These are phyloP conservation scores for Apocrypta bakeri DNA, from an alignment of 1,140 invertebrate species.

Conservation along the genomic window DNA sequence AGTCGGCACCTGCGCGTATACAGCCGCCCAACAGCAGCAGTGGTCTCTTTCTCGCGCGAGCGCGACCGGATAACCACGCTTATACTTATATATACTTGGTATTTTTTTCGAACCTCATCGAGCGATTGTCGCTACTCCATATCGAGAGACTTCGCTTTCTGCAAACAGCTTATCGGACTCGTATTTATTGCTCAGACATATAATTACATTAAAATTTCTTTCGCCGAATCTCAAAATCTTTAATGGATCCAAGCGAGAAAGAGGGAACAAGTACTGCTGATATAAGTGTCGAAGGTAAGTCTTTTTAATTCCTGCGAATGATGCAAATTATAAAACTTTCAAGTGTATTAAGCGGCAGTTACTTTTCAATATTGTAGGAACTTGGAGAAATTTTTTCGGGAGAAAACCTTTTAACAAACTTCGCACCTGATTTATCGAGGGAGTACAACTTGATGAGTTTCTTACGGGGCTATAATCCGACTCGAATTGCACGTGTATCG, in stretches of 20 bases:
- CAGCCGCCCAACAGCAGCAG: background rate
- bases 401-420: background rate
- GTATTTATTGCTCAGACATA: conserved; percentile 41
- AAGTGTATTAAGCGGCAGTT: background rate
- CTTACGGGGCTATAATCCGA: background rate
- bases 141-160: background rate
- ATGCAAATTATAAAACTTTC: background rate
- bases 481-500: background rate
- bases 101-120: conserved; percentile 8
- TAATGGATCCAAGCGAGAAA: conserved; percentile 3
- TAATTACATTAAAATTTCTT: conserved; percentile 52
- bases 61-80: background rate
- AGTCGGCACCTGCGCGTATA: conserved; percentile 25
- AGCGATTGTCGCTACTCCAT: conserved; percentile 44
- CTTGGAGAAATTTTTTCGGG: background rate
- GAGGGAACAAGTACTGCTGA: background rate
- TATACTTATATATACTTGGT: background rate
- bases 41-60: conserved; percentile 1
- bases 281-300: background rate
- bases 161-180: conserved; percentile 28
- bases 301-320: background rate
- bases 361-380: background rate
- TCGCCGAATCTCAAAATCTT: conserved; percentile 44
- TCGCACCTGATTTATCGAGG: background rate
- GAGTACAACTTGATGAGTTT: too few relatives aligned